Conservation (phyloP, 2,113 vertebrate genomes). For the Herpailurus yagouaroundi region DNA sequence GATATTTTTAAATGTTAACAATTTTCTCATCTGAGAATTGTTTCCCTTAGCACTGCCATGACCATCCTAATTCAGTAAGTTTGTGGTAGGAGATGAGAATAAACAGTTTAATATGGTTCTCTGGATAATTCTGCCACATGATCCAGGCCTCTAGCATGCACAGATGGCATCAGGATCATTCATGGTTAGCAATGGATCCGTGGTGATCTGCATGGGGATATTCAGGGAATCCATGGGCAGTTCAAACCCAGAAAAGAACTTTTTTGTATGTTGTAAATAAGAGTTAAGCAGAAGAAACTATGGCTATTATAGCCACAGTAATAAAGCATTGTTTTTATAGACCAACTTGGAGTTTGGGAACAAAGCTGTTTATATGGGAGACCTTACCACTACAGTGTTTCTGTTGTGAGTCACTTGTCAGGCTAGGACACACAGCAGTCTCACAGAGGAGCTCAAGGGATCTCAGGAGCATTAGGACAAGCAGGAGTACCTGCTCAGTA, state of each 20-base stretch:
- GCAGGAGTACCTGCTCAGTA: neutral
- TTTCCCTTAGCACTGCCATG: neutral
- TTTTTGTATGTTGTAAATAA: neutral
- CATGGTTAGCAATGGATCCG: fast-evolving
- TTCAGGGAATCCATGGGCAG: neutral
- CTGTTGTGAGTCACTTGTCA: neutral
- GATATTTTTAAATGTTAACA: neutral
- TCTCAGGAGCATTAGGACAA: neutral
- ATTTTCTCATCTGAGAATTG: neutral
- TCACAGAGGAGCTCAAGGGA: neutral
- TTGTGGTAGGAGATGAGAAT: neutral
- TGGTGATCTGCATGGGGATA: no score
- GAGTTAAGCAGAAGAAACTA: neutral
- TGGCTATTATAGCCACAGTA: neutral
- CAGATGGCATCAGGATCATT: neutral
- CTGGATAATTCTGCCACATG: neutral
- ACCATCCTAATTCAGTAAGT: neutral
- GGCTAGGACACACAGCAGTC: neutral
- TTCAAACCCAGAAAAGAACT: neutral
- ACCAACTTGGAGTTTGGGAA: neutral
- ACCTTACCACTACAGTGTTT: neutral
- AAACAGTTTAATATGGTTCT: neutral
- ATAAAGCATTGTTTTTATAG: neutral
- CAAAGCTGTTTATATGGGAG: neutral
- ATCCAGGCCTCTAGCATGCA: neutral